Conservation (phyloP, 2,113 vertebrate species). For the Sebastes fasciatus region DNA sequence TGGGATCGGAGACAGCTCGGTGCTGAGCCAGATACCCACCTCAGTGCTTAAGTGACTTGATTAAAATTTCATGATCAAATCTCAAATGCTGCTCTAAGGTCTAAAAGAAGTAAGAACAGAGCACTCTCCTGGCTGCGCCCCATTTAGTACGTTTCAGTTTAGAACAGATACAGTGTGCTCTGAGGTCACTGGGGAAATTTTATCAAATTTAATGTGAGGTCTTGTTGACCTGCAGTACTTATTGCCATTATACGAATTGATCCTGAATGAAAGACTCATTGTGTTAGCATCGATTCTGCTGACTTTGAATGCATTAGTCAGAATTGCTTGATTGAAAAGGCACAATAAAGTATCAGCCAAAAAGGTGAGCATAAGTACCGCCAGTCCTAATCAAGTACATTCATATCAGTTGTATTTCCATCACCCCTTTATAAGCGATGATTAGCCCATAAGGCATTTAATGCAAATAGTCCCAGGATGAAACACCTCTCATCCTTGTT, state of each 20-base stretch:
- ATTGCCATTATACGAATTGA: background rate
- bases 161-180: background rate
- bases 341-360: background rate
- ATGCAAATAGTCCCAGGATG: constrained; percentile 31
- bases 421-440: background rate
- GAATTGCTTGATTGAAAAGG: background rate
- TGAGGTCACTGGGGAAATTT: background rate
- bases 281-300: background rate
- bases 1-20: constrained; percentile 31
- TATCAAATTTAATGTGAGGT: constrained; percentile 2
- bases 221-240: background rate
- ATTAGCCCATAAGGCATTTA: constrained; percentile 14
- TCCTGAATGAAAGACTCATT: background rate
- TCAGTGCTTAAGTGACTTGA: constrained; percentile 45
- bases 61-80: constrained; percentile 67
- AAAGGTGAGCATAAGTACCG: background rate
- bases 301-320: background rate
- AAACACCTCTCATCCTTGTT: constrained; percentile 39
- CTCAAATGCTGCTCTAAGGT: constrained; percentile 31
- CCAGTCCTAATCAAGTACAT: background rate
- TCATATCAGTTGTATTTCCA: background rate
- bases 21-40: constrained; percentile 24
- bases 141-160: background rate
- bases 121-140: constrained; percentile 20
- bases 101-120: constrained; percentile 48